These are phyloP conservation scores for Muntiacus muntjak DNA, from an alignment of 2,113 vertebrate species.

Conservation along the genomic window DNA sequence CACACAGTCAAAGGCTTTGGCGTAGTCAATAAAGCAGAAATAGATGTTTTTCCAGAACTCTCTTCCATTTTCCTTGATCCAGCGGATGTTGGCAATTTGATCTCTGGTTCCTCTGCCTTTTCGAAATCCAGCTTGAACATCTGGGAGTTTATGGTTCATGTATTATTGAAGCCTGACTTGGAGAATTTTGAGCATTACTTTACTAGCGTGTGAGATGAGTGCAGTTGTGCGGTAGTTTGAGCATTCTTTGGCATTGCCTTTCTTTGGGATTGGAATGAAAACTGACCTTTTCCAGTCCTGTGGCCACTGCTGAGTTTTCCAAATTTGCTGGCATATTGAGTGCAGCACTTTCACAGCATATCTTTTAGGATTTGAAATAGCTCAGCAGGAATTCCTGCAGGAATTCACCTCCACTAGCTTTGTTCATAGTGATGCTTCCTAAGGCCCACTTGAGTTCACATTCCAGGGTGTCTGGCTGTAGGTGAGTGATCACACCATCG, in stretches of 20 bases:
- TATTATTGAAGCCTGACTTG: not conserved
- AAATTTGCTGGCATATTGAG: not conserved
- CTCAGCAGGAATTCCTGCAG: not conserved
- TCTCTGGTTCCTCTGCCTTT: not conserved
- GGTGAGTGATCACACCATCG: not conserved
- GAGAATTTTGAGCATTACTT: not conserved
- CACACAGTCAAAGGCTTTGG: not conserved
- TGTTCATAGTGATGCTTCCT: not conserved
- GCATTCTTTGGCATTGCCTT: not conserved
- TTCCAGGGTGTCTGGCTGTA: not conserved
- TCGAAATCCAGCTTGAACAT: not conserved
- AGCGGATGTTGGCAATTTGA: not conserved
- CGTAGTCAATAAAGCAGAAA: not conserved
- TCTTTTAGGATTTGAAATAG: not conserved
- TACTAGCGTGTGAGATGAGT: not conserved
- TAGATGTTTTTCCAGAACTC: not conserved
- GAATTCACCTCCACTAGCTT: not conserved
- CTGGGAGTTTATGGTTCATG: accelerated
- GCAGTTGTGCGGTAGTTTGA: not conserved
- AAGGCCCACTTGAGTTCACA: not conserved
- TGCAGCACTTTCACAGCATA: not conserved
- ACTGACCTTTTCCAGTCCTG: not conserved
- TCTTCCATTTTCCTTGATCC: not conserved
- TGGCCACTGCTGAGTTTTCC: not conserved
- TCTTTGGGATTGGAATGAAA: not conserved